Evolutionary conservation across 2,113 vertebrate genomes (phyloP).

Genomic region (Zeus faber): DNA sequence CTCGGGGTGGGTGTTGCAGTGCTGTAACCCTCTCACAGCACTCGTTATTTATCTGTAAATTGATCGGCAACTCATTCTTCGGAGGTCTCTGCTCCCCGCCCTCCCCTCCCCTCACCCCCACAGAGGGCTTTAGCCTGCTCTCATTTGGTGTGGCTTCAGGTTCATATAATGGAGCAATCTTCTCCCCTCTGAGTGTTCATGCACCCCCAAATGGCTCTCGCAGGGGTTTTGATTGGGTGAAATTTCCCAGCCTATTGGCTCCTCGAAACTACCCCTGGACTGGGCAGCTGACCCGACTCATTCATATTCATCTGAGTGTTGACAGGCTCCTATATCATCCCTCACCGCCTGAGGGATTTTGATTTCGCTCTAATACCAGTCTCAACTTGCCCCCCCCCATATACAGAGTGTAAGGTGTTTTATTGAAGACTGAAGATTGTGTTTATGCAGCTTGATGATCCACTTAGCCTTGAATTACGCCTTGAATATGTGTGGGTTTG

Average conservation of each 20-base stretch:
- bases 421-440: constrained; percentile 17
- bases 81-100: constrained; percentile 7
- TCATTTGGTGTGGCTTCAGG: constrained; percentile 16
- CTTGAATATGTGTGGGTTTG: constrained; percentile 17
- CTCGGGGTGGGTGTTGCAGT: constrained; percentile 6
- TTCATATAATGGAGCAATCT: constrained; percentile 37
- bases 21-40: neutral
- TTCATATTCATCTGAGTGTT: constrained; percentile 40
- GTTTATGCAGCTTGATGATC: constrained; percentile 19
- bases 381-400: neutral
- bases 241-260: constrained; percentile 28
- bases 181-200: constrained; percentile 9
- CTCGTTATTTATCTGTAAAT: constrained; percentile 45
- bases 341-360: constrained; percentile 15
- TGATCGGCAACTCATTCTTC: constrained; percentile 17
- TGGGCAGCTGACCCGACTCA: constrained; percentile 30
- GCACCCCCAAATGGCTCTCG: constrained; percentile 10
- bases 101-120: constrained; percentile 18
- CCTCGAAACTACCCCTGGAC: constrained; percentile 26
- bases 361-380: constrained; percentile 12
- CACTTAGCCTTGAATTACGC: constrained; percentile 14
- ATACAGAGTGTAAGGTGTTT: constrained; percentile 23
- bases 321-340: constrained; percentile 15
- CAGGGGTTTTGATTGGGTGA: constrained; percentile 28
- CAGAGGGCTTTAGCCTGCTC: constrained; percentile 11